Percentiles rank a stretch among this genome's conserved stretches.
phyloP scores from a whole-genome alignment of 1,140 invertebrate species.

The Euwallacea similis region DNA sequence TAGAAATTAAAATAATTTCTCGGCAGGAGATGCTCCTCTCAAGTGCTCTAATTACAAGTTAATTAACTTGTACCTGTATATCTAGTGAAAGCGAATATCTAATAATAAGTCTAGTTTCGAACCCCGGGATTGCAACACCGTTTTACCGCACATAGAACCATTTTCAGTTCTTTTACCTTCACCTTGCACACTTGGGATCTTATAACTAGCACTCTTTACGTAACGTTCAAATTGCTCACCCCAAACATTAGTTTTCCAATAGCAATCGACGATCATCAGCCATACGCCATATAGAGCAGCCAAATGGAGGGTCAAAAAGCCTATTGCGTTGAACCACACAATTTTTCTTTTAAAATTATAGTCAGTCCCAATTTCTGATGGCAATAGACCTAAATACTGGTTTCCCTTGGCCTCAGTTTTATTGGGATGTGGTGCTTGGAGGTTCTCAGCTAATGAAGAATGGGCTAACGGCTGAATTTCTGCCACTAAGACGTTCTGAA shows the following conservation, averaged over 20 bases:
- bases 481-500: neutral
- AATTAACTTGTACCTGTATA: no score
- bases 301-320: slow-evolving; percentile 41
- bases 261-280: slow-evolving; percentile 21
- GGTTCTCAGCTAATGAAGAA: neutral
- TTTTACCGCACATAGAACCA: no score
- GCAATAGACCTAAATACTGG: slow-evolving; percentile 15
- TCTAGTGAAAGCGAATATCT: no score
- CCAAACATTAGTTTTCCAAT: slow-evolving; percentile 35
- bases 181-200: no score
- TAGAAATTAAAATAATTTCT: no score
- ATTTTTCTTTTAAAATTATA: slow-evolving; percentile 47
- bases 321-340: slow-evolving; percentile 45
- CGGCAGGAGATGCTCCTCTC: no score
- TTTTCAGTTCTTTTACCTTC: no score
- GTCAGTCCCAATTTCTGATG: slow-evolving; percentile 39
- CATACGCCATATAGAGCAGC: slow-evolving; percentile 42
- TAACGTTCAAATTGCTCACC: slow-evolving; percentile 29
- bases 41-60: no score
- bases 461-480: neutral
- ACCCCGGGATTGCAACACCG: no score
- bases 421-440: neutral
- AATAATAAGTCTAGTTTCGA: no score
- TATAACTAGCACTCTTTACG: no score
- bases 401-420: neutral